phyloP scores from a whole-genome alignment of 2,888 invertebrate species.

The Oegoconia quadripuncta region DNA sequence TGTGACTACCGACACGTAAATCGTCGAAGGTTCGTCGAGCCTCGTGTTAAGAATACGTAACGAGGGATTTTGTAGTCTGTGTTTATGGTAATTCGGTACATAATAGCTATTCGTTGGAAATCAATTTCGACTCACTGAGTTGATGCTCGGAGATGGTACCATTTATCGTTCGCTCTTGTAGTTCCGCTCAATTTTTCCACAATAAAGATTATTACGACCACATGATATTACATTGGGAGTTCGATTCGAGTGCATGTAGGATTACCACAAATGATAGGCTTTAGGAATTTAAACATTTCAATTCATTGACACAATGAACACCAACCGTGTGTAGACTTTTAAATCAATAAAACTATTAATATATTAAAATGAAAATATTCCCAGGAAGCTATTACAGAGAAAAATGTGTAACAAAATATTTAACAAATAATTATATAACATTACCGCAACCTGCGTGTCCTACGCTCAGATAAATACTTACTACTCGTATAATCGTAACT shows the following conservation, averaged over 20 bases:
- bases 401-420: too few species aligned
- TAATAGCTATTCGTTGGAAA: conserved; percentile 23
- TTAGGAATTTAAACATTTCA: conserved; percentile 1
- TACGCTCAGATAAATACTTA: conserved; percentile 20
- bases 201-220: conserved; percentile 14
- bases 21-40: conserved; percentile 17
- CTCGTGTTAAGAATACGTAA: conserved; percentile 23
- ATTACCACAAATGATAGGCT: conserved; percentile 2
- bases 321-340: too few species aligned
- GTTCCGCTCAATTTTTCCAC: conserved; percentile 18
- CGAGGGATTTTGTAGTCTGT: conserved; percentile 31
- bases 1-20: conserved; percentile 36
- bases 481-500: conserved; percentile 18
- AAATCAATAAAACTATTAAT: too few species aligned
- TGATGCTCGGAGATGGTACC: conserved; percentile 24
- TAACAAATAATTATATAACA: not conserved
- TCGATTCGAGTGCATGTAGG: conserved; percentile 4
- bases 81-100: conserved; percentile 31
- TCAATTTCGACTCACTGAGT: conserved; percentile 24
- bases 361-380: too few species aligned
- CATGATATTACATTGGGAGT: conserved; percentile 8
- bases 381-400: too few species aligned
- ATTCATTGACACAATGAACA: too few species aligned
- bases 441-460: conserved; percentile 17
- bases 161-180: conserved; percentile 24